Evolutionary conservation across 1,140 invertebrate genomes (phyloP), one percentile per base, ranked within the genome.

Genomic region (Paraescarpia echinospica): DNA sequence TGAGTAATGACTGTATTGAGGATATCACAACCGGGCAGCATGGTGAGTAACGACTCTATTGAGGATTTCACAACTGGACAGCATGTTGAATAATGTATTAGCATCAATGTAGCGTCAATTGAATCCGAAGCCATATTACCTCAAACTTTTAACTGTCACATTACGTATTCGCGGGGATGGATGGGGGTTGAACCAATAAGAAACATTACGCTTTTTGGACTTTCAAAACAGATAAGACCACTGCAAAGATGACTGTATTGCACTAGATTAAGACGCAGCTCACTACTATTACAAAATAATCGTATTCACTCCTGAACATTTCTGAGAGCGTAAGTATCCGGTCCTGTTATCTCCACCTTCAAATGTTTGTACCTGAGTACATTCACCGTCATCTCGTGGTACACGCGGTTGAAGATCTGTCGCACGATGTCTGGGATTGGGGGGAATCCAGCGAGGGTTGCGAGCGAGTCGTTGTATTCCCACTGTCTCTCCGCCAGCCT

Each of bases 391-490:
- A 2, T 31, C 27, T 0, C 59, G 22, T 18, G 8, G 22, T 35
- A 8, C 22, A 91, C 35, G 48, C 0, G 8, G n/a, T 91, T 33
- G n/a, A 27, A 91, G 33, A 91, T 41, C n/a, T 34, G 33, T 8
- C 31, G 33, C 33, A 91, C 2, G 12, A 35, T 48, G 33, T n/a
- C 96, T 96, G 97, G 97, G 0, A 98, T 95, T 31, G 96, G 96
- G 27, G 96, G 95, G 31, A 97, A 96, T 1, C 96, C 96, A 0
- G 97, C 97, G 48, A 97, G 97, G 18, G 96, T 94, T 0, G 97
- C 97, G 18, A 98, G 95, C 34, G 97, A 97, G 22, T 97, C 96
- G 95, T 97, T 98, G 95, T 98, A 98, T 8, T 96, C 95, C 95
- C 96, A 97, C 97, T 97, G 96, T n/a, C 92, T 89, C 18, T 1